phyloP scores from a whole-genome alignment of 2,797 vertebrate genomes.

The Malurus leucopterus region DNA sequence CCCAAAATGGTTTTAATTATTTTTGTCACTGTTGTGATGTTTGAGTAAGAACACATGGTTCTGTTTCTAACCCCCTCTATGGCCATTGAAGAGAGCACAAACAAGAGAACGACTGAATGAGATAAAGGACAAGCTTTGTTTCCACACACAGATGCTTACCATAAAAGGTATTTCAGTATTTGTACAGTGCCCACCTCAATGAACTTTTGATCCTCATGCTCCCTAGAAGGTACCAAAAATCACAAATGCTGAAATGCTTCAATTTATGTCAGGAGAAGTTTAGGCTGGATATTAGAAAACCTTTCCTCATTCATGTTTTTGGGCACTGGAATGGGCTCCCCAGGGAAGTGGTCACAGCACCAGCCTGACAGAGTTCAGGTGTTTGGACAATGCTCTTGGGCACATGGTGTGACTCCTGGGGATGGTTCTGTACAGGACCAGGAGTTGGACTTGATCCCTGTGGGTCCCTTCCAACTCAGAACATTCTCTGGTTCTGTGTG shows the following conservation, averaged over 20 bases:
- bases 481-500: background rate
- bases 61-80: background rate
- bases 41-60: background rate
- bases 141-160: background rate
- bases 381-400: background rate
- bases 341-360: background rate
- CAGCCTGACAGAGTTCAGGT: background rate
- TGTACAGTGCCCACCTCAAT: background rate
- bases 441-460: accelerated
- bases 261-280: background rate
- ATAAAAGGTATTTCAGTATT: background rate
- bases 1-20: background rate
- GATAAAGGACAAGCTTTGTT: background rate
- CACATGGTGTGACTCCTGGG: background rate
- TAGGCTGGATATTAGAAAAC: background rate
- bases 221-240: background rate
- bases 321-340: background rate
- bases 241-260: background rate
- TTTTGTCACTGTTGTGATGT: background rate
- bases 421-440: background rate
- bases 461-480: background rate
- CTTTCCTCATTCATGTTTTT: background rate
- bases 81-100: background rate
- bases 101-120: background rate
- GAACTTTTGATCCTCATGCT: background rate